Evolutionary conservation across 2,888 invertebrate genomes (phyloP).

Genomic region (Drosophila nr. perissopoda): DNA sequence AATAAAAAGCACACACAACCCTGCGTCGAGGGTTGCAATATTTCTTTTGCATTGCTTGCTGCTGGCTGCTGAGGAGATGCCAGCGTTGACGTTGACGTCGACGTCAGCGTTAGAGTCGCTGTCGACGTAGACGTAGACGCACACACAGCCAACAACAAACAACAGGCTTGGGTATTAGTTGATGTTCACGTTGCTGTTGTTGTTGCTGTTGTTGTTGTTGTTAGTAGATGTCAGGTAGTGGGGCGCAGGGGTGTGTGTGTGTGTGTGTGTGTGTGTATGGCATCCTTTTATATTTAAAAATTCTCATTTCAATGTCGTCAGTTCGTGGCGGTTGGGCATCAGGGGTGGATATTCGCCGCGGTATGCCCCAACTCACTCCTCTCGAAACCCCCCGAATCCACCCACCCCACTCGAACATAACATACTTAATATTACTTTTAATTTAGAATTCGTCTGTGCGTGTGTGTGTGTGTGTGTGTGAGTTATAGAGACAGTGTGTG

Average conservation of each 20-base stretch:
- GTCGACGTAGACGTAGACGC: constrained; percentile 27
- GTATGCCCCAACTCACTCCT: constrained; percentile 7
- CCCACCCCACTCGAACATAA: constrained; percentile 52
- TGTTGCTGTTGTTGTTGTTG: constrained; percentile 83
- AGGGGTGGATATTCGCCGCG: constrained; percentile 20
- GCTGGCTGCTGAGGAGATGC: constrained; percentile 39
- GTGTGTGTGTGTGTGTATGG: constrained; percentile 47
- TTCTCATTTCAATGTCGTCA: constrained; percentile 80
- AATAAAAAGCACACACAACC: constrained; percentile 69
- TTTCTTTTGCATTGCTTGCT: constrained; percentile 71
- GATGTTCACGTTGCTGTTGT: constrained; percentile 81
- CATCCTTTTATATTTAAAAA: constrained; percentile 81
- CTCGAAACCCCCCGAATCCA: neutral
- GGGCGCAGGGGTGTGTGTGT: constrained; percentile 40
- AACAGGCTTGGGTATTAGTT: constrained; percentile 59
- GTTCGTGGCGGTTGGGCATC: constrained; percentile 45
- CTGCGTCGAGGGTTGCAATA: constrained; percentile 82
- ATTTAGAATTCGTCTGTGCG: constrained; percentile 57
- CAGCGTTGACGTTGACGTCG: constrained; percentile 17
- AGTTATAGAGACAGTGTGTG: constrained; percentile 31
- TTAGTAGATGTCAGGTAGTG: constrained; percentile 71
- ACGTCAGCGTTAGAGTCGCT: constrained; percentile 16
- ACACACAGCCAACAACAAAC: constrained; percentile 49
- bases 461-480: constrained; percentile 17
- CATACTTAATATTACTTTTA: constrained; percentile 84